These are phyloP conservation scores for Oryzias sinensis DNA, from an alignment of 2,797 vertebrate species.

Conservation along the genomic window DNA sequence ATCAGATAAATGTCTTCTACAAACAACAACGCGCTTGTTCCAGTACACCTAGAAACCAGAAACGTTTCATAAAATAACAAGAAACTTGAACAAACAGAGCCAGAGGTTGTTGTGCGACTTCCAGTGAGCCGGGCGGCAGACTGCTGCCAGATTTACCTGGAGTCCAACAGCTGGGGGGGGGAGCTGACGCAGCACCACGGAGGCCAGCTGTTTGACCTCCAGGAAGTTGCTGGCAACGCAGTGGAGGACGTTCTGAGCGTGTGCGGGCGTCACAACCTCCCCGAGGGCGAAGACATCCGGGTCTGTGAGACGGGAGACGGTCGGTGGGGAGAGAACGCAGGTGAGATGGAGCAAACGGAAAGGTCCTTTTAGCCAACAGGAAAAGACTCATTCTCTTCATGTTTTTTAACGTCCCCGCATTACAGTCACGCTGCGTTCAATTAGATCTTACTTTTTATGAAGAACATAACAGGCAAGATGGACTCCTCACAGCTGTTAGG, in stretches of 20 bases:
- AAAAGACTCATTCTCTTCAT: neutral
- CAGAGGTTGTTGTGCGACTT: no score
- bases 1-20: no score
- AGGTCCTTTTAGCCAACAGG: neutral
- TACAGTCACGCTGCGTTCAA: no score
- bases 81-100: no score
- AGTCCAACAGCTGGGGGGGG: slow-evolving; percentile 73
- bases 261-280: slow-evolving; percentile 75
- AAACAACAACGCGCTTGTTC: no score
- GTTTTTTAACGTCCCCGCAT: no score
- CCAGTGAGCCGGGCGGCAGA: neutral
- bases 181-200: slow-evolving; percentile 83
- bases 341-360: neutral
- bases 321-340: neutral
- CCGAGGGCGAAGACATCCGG: slow-evolving; percentile 79
- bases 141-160: slow-evolving; percentile 74
- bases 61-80: no score
- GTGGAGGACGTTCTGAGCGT: slow-evolving; percentile 83
- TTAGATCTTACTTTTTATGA: no score
- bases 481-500: no score
- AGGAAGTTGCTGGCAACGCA: slow-evolving; percentile 93
- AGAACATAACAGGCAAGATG: no score
- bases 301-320: slow-evolving; percentile 41
- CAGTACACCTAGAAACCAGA: no score
- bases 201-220: slow-evolving; percentile 89